These are phyloP conservation scores for Ophiothrix spiculata DNA, from an alignment of 35 echinoderm and acorn worm species.

Conservation along the genomic window DNA sequence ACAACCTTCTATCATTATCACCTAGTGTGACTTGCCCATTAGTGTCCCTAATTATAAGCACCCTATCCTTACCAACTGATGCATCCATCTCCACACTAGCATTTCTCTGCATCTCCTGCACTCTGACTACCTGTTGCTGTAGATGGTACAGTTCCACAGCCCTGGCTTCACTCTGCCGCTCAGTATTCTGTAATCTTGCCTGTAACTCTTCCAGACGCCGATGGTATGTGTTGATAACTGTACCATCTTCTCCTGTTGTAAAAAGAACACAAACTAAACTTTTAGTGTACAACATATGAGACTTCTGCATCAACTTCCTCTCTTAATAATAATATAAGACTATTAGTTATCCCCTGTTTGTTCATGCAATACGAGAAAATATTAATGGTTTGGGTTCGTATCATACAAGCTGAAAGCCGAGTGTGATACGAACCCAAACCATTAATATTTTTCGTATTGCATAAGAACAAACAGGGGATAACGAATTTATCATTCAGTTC, in stretches of 20 bases:
- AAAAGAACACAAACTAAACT: background rate
- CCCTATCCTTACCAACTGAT: constrained; percentile 20
- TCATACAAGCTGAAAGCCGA: too few relatives aligned
- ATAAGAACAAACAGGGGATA: too few relatives aligned
- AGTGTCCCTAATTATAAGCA: too few relatives aligned
- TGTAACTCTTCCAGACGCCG: constrained; percentile 55
- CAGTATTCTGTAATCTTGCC: constrained; percentile 63
- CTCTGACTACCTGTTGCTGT: constrained; percentile 37
- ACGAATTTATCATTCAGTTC: too few relatives aligned
- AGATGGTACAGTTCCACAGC: constrained; percentile 71
- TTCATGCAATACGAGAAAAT: too few relatives aligned
- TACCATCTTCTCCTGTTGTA: constrained; percentile 32
- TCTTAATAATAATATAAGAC: background rate
- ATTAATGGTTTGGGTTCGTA: too few relatives aligned
- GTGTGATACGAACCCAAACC: too few relatives aligned
- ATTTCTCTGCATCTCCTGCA: constrained; percentile 10
- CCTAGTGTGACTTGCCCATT: too few relatives aligned
- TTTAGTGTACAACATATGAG: background rate
- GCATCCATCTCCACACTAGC: background rate
- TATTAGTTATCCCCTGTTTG: too few relatives aligned
- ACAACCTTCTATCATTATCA: too few relatives aligned
- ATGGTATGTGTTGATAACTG: constrained; percentile 22
- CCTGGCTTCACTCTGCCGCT: constrained; percentile 66
- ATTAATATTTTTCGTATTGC: too few relatives aligned
- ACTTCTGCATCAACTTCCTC: background rate